Conservation (phyloP, 2,797 vertebrate species). For the Aplochiton taeniatus region DNA sequence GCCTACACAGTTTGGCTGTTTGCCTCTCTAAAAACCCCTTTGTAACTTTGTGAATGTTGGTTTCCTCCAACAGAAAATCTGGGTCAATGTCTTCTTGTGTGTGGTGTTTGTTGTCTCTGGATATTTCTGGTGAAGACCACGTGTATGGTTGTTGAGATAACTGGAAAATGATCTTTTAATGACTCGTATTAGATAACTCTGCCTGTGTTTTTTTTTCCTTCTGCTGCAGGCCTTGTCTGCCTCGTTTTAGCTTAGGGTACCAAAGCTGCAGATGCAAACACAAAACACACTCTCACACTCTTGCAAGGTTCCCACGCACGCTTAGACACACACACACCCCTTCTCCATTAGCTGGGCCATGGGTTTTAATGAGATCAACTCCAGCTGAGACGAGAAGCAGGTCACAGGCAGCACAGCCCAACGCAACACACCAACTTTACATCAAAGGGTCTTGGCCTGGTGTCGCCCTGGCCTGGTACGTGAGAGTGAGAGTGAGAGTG, state of each 20-base stretch:
- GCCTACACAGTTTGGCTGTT: too few relatives aligned
- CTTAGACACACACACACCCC: too few relatives aligned
- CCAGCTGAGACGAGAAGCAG: slow-evolving; percentile 32
- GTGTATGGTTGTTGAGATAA: slow-evolving; percentile 6
- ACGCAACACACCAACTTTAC: slow-evolving; percentile 11
- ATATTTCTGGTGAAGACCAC: neutral
- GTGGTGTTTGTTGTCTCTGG: neutral
- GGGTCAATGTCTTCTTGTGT: neutral
- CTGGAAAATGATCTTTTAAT: slow-evolving; percentile 4
- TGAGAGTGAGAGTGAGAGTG: neutral
- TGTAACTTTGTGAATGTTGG: neutral
- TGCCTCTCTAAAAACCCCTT: too few relatives aligned
- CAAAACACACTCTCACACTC: neutral
- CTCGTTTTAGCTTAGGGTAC: too few relatives aligned
- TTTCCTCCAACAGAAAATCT: neutral
- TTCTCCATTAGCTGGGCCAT: neutral
- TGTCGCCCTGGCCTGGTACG: slow-evolving; percentile 1
- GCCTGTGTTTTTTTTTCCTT: neutral
- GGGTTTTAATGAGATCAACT: slow-evolving; percentile 34
- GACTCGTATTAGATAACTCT: slow-evolving; percentile 1
- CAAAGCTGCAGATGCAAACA: neutral
- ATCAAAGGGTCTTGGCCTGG: slow-evolving; percentile 23
- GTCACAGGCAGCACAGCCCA: slow-evolving; percentile 2
- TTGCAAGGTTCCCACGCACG: neutral
- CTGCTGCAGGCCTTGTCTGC: neutral